Evolutionary conservation across 2,888 invertebrate species (phyloP).

Genomic region (Tetropium fuscum): DNA sequence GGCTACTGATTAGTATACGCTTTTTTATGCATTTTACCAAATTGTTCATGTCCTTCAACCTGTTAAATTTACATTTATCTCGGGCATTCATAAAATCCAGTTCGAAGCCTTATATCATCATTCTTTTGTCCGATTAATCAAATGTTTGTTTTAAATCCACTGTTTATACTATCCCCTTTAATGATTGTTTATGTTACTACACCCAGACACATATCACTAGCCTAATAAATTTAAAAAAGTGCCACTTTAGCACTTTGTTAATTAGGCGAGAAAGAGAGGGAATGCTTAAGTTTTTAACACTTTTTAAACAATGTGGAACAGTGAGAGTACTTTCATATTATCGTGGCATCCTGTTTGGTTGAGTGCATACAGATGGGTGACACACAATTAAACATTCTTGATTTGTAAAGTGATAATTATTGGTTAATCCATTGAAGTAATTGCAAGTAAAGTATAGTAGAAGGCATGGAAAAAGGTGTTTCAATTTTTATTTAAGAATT

Average conservation of each 20-base stretch:
- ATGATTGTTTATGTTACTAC: too few relatives aligned
- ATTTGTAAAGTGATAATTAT: too few relatives aligned
- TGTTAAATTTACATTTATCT: not conserved
- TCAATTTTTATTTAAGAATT: too few relatives aligned
- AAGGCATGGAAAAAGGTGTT: not conserved
- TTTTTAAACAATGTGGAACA: slow-evolving; percentile 7
- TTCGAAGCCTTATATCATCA: too few relatives aligned
- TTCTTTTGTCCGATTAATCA: too few relatives aligned
- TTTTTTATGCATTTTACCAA: slow-evolving; percentile 25
- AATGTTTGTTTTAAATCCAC: too few relatives aligned
- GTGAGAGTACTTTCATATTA: slow-evolving; percentile 20
- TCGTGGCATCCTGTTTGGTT: slow-evolving; percentile 2
- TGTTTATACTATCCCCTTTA: too few relatives aligned
- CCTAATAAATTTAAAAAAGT: not conserved
- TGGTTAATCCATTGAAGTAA: too few relatives aligned
- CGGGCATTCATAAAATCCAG: not conserved
- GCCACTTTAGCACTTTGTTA: not conserved
- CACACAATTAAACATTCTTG: too few relatives aligned
- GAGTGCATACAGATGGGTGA: not conserved
- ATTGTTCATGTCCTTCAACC: slow-evolving; percentile 10
- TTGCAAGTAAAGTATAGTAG: not conserved
- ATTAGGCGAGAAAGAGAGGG: not conserved
- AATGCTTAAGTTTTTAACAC: not conserved
- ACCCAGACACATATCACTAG: too few relatives aligned
- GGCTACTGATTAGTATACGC: not conserved